phyloP scores from a whole-genome alignment of 2,888 invertebrate species.

The Lamellibrachia satsuma region DNA sequence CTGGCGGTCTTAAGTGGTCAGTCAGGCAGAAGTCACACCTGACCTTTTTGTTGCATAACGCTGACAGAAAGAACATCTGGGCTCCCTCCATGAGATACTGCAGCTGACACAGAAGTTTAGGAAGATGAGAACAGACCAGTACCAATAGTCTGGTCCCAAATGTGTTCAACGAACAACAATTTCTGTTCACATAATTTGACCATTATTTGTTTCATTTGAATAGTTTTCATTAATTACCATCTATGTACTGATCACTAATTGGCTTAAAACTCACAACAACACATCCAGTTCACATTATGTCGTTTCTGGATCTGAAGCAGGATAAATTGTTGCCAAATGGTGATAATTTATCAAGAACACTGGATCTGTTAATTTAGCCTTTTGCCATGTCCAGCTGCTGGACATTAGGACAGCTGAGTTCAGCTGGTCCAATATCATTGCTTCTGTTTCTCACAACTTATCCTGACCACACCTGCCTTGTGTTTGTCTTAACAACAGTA shows the following conservation, averaged over 20 bases:
- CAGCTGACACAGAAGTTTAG: not conserved
- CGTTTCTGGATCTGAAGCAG: not conserved
- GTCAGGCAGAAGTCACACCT: not conserved
- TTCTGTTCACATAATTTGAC: too few relatives aligned
- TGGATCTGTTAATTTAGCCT: not conserved
- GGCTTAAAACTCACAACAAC: not conserved
- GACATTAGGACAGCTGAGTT: constrained; percentile 10
- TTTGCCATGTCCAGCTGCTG: not conserved
- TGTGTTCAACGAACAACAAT: too few relatives aligned
- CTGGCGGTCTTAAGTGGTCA: constrained; percentile 1
- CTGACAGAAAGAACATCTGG: not conserved
- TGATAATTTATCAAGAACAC: not conserved
- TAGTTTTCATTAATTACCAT: not conserved
- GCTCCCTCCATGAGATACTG: not conserved
- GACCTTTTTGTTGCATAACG: constrained; percentile 11
- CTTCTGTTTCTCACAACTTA: not conserved
- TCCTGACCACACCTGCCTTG: not conserved
- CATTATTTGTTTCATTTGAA: too few relatives aligned
- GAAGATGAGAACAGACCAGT: too few relatives aligned
- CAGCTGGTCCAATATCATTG: not conserved
- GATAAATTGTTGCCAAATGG: not conserved
- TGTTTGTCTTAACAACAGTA: not conserved
- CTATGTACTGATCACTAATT: not conserved
- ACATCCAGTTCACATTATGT: not conserved
- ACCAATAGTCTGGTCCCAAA: too few relatives aligned